Conservation (phyloP, 2,113 vertebrate species). For the Azemiops feae region DNA sequence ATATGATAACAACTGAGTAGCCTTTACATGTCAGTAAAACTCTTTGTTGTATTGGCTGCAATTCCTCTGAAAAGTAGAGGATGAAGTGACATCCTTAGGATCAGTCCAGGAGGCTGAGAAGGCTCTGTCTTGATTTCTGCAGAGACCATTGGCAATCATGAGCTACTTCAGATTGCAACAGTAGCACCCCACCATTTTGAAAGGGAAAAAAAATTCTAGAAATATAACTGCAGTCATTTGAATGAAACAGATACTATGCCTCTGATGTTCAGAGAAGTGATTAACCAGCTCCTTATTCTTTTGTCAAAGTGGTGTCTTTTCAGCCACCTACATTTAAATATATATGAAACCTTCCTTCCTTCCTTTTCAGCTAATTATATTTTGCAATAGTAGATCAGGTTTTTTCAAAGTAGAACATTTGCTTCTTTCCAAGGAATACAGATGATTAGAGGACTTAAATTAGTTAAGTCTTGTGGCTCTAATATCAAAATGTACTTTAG, state of each 20-base stretch:
- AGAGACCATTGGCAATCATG: neutral
- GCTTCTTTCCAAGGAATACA: neutral
- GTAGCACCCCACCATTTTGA: neutral
- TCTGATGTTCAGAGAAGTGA: neutral
- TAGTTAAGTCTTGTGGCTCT: too few species aligned
- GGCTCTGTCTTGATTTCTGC: neutral
- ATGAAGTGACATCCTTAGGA: neutral
- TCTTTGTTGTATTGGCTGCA: neutral
- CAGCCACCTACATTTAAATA: neutral
- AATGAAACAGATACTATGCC: neutral
- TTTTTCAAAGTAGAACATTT: neutral
- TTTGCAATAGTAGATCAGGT: neutral
- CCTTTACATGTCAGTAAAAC: neutral
- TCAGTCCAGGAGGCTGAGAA: neutral
- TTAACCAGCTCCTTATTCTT: neutral
- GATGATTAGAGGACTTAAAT: neutral
- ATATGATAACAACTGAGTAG: neutral
- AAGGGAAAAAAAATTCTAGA: neutral
- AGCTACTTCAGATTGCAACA: neutral
- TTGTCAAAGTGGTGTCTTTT: neutral
- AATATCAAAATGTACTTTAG: neutral
- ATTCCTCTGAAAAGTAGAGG: neutral
- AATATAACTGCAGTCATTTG: neutral
- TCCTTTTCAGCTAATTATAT: neutral
- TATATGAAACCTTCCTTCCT: neutral